These are phyloP conservation scores for Eulemur rubriventer DNA, from an alignment of 2,797 vertebrate genomes.

Conservation along the genomic window DNA sequence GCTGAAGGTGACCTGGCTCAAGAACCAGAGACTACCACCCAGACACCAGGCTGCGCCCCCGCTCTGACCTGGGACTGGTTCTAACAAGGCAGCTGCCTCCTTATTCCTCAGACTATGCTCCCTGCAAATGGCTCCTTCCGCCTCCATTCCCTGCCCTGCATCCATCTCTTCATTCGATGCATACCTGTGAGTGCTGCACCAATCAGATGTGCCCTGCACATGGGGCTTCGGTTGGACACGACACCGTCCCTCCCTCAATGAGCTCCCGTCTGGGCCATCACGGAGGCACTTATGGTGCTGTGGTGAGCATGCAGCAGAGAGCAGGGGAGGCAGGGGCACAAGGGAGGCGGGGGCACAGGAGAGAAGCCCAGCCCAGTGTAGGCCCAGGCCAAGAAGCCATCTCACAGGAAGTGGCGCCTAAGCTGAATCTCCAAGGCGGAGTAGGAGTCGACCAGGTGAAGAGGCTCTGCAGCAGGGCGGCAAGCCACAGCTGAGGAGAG, in stretches of 20 bases:
- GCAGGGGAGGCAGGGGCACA: neutral
- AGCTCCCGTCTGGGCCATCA: neutral
- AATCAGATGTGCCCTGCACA: no score
- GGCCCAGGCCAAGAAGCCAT: neutral
- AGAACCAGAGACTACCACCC: neutral
- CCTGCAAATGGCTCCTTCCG: no score
- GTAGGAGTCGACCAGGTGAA: neutral
- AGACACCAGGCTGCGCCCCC: rapidly evolving
- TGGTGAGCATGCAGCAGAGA: neutral
- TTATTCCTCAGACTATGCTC: neutral
- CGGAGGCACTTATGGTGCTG: rapidly evolving
- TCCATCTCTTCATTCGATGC: neutral
- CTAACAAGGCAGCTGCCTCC: neutral
- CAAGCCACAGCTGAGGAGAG: neutral
- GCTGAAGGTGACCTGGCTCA: neutral
- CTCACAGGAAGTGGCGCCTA: neutral
- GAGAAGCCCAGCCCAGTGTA: rapidly evolving
- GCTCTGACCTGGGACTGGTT: neutral
- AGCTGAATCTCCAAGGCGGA: neutral
- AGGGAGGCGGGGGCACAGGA: no score
- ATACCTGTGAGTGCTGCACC: rapidly evolving
- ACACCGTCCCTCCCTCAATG: neutral
- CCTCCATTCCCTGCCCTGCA: no score
- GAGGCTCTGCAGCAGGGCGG: neutral
- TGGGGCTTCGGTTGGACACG: neutral